Evolutionary conservation across 2,113 vertebrate genomes (phyloP).

Genomic region (Podiceps cristatus): DNA sequence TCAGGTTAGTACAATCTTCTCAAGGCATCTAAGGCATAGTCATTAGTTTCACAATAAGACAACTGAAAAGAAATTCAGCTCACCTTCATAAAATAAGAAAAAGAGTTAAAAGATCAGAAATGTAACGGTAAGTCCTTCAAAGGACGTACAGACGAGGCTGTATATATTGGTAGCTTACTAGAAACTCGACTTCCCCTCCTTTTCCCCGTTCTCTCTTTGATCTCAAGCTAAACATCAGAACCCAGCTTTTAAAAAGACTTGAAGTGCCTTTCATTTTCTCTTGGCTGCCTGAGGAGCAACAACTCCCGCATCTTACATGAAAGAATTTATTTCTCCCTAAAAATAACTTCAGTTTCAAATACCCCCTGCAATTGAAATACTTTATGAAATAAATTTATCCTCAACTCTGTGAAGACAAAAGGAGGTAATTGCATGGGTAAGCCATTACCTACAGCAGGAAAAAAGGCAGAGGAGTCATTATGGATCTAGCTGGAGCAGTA

Average conservation of each 20-base stretch:
- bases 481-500: not conserved
- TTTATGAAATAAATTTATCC: conserved; percentile 61
- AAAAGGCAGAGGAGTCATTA: conserved; percentile 45
- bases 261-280: conserved; percentile 78
- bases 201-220: conserved; percentile 69
- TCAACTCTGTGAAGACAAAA: conserved; percentile 77
- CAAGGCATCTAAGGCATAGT: conserved; percentile 1
- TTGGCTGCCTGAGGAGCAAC: conserved; percentile 74
- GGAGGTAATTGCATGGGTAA: conserved; percentile 76
- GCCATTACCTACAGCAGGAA: conserved; percentile 69
- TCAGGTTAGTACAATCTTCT: not conserved
- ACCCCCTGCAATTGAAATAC: conserved; percentile 45
- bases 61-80: conserved; percentile 39
- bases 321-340: conserved; percentile 76
- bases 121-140: conserved; percentile 67
- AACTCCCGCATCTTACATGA: conserved; percentile 69
- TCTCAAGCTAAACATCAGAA: conserved; percentile 80
- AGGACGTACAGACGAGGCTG: conserved; percentile 13
- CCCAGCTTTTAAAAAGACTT: conserved; percentile 76
- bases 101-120: conserved; percentile 76
- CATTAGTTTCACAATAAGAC: conserved; percentile 57
- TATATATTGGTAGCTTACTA: conserved; percentile 24
- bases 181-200: conserved; percentile 50
- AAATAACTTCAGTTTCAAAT: conserved; percentile 78
- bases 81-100: conserved; percentile 49